Conservation (phyloP, 2,888 invertebrate genomes). For the Maniola hyperantus region DNA sequence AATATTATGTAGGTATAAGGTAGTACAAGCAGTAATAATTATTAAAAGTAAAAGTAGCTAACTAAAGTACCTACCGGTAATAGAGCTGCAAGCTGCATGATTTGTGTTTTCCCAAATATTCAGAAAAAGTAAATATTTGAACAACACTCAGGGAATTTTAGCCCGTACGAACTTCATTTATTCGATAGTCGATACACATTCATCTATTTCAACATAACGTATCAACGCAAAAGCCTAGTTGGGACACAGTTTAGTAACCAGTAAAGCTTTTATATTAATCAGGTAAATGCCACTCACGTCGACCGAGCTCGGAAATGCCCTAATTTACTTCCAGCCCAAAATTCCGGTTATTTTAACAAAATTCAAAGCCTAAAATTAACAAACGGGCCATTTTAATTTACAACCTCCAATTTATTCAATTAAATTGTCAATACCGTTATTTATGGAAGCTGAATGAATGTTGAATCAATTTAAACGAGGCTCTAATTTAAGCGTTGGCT, state of each 20-base stretch:
- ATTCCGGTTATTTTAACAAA: slow-evolving; percentile 58
- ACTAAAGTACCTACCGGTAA: too few species aligned
- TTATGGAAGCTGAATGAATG: slow-evolving; percentile 52
- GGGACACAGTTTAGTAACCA: slow-evolving; percentile 25
- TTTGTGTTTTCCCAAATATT: too few species aligned
- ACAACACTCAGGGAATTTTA: not conserved
- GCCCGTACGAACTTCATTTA: not conserved
- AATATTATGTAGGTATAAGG: too few species aligned
- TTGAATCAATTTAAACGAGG: slow-evolving; percentile 46
- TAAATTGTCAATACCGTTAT: slow-evolving; percentile 53
- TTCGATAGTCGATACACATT: not conserved
- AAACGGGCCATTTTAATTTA: slow-evolving; percentile 61
- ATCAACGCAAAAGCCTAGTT: slow-evolving; percentile 17
- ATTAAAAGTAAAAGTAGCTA: too few species aligned
- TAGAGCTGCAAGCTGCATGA: too few species aligned
- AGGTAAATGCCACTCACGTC: slow-evolving; percentile 39
- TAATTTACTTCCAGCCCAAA: slow-evolving; percentile 71
- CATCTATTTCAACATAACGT: slow-evolving; percentile 6
- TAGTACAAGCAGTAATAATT: too few species aligned
- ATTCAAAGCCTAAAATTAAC: slow-evolving; percentile 61
- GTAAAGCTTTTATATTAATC: slow-evolving; percentile 37
- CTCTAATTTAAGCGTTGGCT: slow-evolving; percentile 18
- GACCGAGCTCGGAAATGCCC: slow-evolving; percentile 59
- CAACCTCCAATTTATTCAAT: slow-evolving; percentile 57
- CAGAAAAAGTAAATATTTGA: too few species aligned